These are phyloP conservation scores for Irena cyanogastra DNA, from an alignment of 2,113 vertebrate species.

Conservation along the genomic window DNA sequence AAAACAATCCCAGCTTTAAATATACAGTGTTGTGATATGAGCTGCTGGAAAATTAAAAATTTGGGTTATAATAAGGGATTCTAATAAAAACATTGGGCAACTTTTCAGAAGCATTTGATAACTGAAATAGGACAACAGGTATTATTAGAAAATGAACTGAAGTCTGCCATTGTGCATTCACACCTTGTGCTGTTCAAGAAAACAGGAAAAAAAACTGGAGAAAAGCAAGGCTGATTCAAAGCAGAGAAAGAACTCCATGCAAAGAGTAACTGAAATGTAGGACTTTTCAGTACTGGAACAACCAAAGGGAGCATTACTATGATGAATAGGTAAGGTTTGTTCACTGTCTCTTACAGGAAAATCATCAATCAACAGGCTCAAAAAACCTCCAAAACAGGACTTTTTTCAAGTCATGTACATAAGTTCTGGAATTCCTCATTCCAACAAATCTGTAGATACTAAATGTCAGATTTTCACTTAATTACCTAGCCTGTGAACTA, in stretches of 20 bases:
- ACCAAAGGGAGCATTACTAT: rapidly evolving
- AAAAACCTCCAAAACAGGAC: not conserved
- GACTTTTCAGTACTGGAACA: not conserved
- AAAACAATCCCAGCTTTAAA: not conserved
- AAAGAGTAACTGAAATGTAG: not conserved
- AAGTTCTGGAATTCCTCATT: not conserved
- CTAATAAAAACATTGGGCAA: not conserved
- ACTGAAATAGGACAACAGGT: not conserved
- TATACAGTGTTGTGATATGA: not conserved
- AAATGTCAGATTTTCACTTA: not conserved
- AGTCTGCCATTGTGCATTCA: not conserved
- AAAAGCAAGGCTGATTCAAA: not conserved
- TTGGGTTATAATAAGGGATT: not conserved
- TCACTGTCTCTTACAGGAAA: not conserved
- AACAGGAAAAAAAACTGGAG: not conserved
- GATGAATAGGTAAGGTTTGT: not conserved
- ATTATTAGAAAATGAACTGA: not conserved
- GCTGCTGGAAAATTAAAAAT: not conserved
- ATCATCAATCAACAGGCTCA: not conserved
- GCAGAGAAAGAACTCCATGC: not conserved
- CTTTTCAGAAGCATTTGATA: not conserved
- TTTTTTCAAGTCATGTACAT: not conserved
- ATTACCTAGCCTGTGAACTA: not conserved
- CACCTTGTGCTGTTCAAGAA: not conserved
- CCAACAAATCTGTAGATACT: not conserved